These are phyloP conservation scores for Scomber scombrus DNA, from an alignment of 2,113 vertebrate species.

Conservation along the genomic window DNA sequence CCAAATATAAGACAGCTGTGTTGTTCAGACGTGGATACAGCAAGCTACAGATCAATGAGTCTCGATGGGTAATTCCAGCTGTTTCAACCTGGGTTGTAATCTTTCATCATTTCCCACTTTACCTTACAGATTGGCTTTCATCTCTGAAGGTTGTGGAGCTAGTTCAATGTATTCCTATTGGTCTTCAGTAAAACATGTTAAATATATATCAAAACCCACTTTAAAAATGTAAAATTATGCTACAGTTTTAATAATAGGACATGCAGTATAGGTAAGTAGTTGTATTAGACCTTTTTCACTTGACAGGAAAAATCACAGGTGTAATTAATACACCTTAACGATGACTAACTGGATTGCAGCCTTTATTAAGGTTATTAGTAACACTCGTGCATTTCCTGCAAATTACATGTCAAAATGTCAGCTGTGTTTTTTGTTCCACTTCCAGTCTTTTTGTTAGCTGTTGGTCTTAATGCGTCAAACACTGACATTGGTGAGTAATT, in stretches of 20 bases:
- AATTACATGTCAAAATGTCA: not conserved
- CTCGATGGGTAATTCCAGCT: slow-evolving; percentile 32
- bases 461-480: not conserved
- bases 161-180: not conserved
- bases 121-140: not conserved
- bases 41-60: not conserved
- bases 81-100: slow-evolving; percentile 16
- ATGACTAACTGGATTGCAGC: not conserved
- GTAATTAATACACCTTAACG: not conserved
- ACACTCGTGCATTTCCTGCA: not conserved
- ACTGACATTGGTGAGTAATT: not conserved
- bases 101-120: slow-evolving; percentile 29
- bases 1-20: slow-evolving; percentile 39
- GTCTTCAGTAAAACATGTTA: not conserved
- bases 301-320: not conserved
- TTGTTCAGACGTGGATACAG: slow-evolving; percentile 3
- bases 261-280: no score
- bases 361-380: not conserved
- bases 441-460: not conserved
- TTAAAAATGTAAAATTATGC: no score
- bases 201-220: not conserved
- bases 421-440: no score
- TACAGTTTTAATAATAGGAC: no score
- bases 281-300: not conserved
- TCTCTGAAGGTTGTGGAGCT: not conserved